Evolutionary conservation across 1,140 invertebrate species (phyloP).

Genomic region (Bemisia tabaci): DNA sequence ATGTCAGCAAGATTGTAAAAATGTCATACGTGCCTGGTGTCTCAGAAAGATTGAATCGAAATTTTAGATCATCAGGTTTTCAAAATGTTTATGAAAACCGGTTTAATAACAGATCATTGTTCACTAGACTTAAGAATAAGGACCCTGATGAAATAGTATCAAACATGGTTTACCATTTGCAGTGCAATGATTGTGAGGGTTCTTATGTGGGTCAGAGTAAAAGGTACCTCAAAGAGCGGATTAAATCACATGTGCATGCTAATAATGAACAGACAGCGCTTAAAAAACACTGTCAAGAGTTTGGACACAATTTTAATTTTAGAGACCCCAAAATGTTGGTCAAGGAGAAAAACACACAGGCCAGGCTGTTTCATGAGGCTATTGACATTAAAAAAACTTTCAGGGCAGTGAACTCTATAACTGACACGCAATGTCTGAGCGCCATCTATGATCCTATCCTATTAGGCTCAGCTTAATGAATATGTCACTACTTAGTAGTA

Average conservation of each 20-base stretch:
- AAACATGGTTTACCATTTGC: background rate
- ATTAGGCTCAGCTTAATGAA: no score
- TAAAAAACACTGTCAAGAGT: background rate
- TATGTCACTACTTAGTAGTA: no score
- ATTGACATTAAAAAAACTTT: background rate
- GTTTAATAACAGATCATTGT: no score
- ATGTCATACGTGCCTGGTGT: no score
- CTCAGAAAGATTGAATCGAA: no score
- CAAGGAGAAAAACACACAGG: background rate
- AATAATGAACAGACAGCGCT: background rate
- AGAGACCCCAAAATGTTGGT: background rate
- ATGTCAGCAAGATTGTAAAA: no score
- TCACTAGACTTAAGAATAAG: no score
- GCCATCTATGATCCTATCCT: background rate
- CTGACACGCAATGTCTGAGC: background rate
- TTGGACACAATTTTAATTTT: background rate
- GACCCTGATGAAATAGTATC: background rate
- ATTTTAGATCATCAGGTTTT: no score
- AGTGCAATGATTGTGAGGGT: background rate
- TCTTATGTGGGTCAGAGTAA: background rate
- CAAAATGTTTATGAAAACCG: no score
- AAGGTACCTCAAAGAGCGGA: background rate
- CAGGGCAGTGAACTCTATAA: background rate
- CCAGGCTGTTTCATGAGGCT: background rate
- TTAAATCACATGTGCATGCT: background rate